Evolutionary conservation across 2,113 vertebrate species (phyloP).

Genomic region (Lota lota): DNA sequence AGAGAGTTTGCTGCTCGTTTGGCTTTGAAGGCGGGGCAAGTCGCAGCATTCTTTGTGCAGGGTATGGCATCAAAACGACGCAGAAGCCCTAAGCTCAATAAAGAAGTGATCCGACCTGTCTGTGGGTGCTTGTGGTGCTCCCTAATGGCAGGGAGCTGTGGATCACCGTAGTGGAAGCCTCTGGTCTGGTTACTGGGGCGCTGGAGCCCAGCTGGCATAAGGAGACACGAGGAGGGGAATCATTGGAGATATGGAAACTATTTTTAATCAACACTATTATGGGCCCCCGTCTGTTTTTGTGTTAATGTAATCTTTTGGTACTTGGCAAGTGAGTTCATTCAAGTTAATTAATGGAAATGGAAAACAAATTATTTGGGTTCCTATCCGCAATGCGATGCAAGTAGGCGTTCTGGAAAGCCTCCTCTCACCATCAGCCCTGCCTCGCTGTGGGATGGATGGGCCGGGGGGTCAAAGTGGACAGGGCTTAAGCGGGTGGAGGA

Average conservation of each 20-base stretch:
- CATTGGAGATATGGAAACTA: slow-evolving; percentile 11
- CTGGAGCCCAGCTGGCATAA: slow-evolving; percentile 58
- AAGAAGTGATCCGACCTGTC: slow-evolving; percentile 66
- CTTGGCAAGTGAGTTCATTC: too few species aligned
- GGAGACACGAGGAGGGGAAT: slow-evolving; percentile 45
- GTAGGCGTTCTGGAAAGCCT: background rate
- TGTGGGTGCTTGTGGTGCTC: slow-evolving; percentile 61
- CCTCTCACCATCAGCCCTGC: slow-evolving; percentile 52
- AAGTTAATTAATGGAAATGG: too few species aligned
- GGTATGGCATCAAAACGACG: background rate
- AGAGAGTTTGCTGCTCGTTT: too few species aligned
- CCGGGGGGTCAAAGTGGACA: slow-evolving; percentile 60
- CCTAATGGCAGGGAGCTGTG: slow-evolving; percentile 64
- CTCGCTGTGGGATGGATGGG: slow-evolving; percentile 42
- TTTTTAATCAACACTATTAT: background rate
- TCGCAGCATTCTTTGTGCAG: background rate
- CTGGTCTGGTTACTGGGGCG: slow-evolving; percentile 65
- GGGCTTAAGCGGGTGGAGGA: slow-evolving; percentile 60
- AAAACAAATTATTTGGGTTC: too few species aligned
- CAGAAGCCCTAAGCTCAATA: background rate
- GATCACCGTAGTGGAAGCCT: slow-evolving; percentile 53
- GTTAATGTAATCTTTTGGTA: background rate
- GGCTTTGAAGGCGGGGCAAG: too few species aligned
- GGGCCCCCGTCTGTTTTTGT: background rate
- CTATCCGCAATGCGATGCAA: background rate